A percentile compares a stretch with the other conserved stretches of the same genome.
phyloP scores from a whole-genome alignment of 2,888 invertebrate genomes.

The Sarcophaga carnaria region DNA sequence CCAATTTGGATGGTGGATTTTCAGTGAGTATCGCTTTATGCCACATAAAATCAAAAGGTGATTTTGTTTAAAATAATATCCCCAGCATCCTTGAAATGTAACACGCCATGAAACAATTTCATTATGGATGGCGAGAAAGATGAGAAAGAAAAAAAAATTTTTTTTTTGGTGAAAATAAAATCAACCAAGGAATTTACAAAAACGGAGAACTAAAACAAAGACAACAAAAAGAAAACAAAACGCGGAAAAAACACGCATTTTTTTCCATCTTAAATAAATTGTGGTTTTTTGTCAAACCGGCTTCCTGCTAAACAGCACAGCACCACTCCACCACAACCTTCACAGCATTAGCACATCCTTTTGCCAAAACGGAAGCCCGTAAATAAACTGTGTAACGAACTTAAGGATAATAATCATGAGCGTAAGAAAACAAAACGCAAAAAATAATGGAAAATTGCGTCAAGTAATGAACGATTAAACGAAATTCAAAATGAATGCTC shows the following conservation, averaged over 20 bases:
- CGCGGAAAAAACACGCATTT: not conserved
- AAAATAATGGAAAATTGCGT: slow-evolving; percentile 4
- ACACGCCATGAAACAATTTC: not conserved
- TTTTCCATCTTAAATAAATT: slow-evolving; percentile 34
- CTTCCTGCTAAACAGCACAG: slow-evolving; percentile 35
- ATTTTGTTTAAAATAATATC: slow-evolving; percentile 36
- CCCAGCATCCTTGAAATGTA: not conserved
- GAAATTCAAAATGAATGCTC: slow-evolving; percentile 32
- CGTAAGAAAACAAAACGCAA: not conserved
- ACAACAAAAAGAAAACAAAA: not conserved
- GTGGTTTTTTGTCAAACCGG: slow-evolving; percentile 50
- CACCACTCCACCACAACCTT: slow-evolving; percentile 14
- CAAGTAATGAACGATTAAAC: slow-evolving; percentile 32
- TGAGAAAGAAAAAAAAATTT: not conserved
- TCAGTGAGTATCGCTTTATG: not conserved
- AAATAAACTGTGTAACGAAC: slow-evolving; percentile 40
- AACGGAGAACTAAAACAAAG: too few relatives aligned
- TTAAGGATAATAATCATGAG: slow-evolving; percentile 15
- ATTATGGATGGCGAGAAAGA: slow-evolving; percentile 1
- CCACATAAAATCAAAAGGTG: slow-evolving; percentile 43
- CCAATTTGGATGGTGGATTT: slow-evolving; percentile 2
- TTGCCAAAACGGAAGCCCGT: slow-evolving; percentile 49
- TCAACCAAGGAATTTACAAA: too few relatives aligned
- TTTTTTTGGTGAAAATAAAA: too few relatives aligned
- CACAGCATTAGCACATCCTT: not conserved